Base-by-base conservation (phyloP, 2,113 vertebrate genomes). In the Rhagologus leucostigma region DNA sequence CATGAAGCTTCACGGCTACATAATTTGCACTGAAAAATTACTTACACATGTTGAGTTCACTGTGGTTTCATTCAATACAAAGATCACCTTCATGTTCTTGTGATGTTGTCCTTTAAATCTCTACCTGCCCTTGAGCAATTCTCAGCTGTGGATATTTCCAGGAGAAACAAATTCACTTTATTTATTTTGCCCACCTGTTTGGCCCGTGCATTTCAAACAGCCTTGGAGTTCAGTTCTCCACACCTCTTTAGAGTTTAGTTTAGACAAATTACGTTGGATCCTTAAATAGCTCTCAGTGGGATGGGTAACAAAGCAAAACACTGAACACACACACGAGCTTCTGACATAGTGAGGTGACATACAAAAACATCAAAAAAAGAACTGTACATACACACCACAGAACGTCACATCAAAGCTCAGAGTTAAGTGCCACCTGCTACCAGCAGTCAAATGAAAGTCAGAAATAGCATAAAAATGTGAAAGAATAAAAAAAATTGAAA, bases 1-100 rank as follows among this genome's bases (percentile, higher is more conserved):
- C 23, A 37, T 1, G 20, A 85, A 76, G 29, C 46, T 68, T 52
- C 9, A 14, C 0, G 0, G 27, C 21, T 47, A 46, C 8, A 1
- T 22, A 49, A 46, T 79, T 26, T 62, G 35, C 55, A 57, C 46
- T 80, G 68, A 77, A 74, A 42, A 70, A 63, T 57, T 41, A 52
- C 9, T 13, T 24, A 22, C 24, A 26, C 13, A 8, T 0, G 0
- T 32, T 59, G 33, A 81, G 60, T 41, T 89, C n/a, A 14, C 24
- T 33, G 50, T 4, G 1, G 29, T 69, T 77, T 60, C 2, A 0
- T 69, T 78, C 47, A n/a, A 23, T 41, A 46, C 39, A 67, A 69
- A 80, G n/a, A 46, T 56, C n/a, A 37, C 46, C n/a, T 83, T 57
- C 22, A 7, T 29, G 16, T 23, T 82, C 5, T 29, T 67, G 27